phyloP scores from a whole-genome alignment of 2,797 vertebrate genomes.

The Urosaurus nigricauda region DNA sequence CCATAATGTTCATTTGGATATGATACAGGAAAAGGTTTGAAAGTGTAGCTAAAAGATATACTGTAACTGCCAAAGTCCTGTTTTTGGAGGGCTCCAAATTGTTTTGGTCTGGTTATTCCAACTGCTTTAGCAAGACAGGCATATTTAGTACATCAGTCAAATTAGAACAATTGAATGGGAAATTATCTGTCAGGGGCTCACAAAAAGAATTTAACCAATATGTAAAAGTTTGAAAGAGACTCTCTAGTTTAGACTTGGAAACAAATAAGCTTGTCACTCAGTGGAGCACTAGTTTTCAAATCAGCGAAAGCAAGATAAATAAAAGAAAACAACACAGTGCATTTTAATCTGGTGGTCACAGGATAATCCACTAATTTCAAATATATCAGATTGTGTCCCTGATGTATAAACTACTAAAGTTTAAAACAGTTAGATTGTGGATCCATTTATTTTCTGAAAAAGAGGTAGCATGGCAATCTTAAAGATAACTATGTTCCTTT shows the following conservation, averaged over 20 bases:
- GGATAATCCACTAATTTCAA: not conserved
- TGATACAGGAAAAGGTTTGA: not conserved
- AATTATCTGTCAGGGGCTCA: not conserved
- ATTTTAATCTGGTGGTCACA: not conserved
- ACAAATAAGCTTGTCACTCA: not conserved
- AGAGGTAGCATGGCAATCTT: not conserved
- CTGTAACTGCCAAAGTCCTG: not conserved
- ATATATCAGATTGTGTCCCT: not conserved
- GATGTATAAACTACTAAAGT: not conserved
- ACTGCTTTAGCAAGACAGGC: not conserved
- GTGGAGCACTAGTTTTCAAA: not conserved
- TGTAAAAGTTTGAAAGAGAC: not conserved
- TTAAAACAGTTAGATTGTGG: not conserved
- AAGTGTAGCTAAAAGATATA: not conserved
- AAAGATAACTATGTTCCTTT: not conserved
- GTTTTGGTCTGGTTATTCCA: not conserved
- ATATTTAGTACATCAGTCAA: not conserved
- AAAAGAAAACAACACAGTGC: not conserved
- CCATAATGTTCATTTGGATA: not conserved
- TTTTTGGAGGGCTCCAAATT: not conserved
- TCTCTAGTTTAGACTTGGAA: not conserved
- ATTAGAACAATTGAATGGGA: not conserved
- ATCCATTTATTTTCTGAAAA: slow-evolving; percentile 6
- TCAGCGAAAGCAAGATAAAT: not conserved
- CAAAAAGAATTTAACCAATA: not conserved